Conservation (phyloP, 2,888 invertebrate species). For the Epinotia ramella region DNA sequence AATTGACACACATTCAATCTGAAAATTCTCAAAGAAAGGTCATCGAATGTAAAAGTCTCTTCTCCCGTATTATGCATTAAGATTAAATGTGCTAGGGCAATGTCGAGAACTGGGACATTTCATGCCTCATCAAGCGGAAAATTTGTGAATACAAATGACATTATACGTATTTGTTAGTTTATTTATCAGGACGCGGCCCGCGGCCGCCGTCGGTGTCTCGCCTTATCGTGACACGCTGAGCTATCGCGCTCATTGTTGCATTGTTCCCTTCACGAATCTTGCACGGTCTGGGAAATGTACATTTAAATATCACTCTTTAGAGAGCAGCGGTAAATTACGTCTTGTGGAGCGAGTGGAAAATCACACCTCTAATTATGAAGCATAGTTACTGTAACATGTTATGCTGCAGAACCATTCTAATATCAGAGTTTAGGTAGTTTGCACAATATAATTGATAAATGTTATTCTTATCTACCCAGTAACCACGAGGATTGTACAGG, state of each 20-base stretch:
- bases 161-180: conserved; percentile 26
- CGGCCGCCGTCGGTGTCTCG: conserved; percentile 49
- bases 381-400: too few relatives aligned
- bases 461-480: too few relatives aligned
- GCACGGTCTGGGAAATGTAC: conserved; percentile 29
- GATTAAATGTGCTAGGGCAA: not conserved
- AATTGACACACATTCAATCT: too few relatives aligned
- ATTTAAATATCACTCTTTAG: conserved; percentile 20
- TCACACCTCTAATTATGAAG: too few relatives aligned
- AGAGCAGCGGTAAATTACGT: not conserved
- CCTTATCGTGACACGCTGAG: conserved; percentile 52
- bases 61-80: too few relatives aligned
- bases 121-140: not conserved
- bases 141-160: not conserved
- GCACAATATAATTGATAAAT: too few relatives aligned
- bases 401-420: too few relatives aligned
- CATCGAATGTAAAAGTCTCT: too few relatives aligned
- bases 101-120: not conserved
- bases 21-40: too few relatives aligned
- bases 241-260: conserved; percentile 41
- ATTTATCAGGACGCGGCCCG: conserved; percentile 40
- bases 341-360: not conserved
- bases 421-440: too few relatives aligned
- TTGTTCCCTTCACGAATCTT: conserved; percentile 36
- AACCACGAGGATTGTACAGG: too few relatives aligned